These are phyloP conservation scores for Cacatua alba DNA, from an alignment of 2,113 vertebrate species.

Conservation along the genomic window DNA sequence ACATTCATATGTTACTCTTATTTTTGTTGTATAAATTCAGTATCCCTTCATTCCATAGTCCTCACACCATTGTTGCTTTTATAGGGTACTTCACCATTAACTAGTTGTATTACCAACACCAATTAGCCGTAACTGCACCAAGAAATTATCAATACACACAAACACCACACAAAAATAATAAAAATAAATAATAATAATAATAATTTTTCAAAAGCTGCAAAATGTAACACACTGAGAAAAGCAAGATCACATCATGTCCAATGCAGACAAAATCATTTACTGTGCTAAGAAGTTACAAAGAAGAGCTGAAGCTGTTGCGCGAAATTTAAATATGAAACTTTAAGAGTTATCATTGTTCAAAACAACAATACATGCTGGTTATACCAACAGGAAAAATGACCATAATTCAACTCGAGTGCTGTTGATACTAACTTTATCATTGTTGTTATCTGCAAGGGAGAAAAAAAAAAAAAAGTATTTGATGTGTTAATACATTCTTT, in stretches of 20 bases:
- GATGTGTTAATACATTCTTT: slow-evolving; percentile 54
- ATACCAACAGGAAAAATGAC: slow-evolving; percentile 69
- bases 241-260: slow-evolving; percentile 62
- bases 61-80: neutral
- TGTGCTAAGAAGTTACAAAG: slow-evolving; percentile 24
- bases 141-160: neutral
- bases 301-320: slow-evolving; percentile 66
- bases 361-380: slow-evolving; percentile 75
- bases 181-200: neutral
- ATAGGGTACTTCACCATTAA: neutral
- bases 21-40: neutral
- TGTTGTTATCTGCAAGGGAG: slow-evolving; percentile 77
- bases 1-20: no score
- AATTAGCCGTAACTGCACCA: neutral
- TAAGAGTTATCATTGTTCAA: slow-evolving; percentile 68
- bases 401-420: slow-evolving; percentile 69
- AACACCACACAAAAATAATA: neutral
- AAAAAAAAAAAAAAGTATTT: slow-evolving; percentile 69
- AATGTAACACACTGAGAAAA: slow-evolving; percentile 23
- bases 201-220: neutral
- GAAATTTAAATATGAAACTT: slow-evolving; percentile 57
- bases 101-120: neutral
- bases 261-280: slow-evolving; percentile 61
- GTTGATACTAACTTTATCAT: slow-evolving; percentile 82
- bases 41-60: neutral